phyloP scores from a whole-genome alignment of 2,113 vertebrate species.

The Ictalurus furcatus region DNA sequence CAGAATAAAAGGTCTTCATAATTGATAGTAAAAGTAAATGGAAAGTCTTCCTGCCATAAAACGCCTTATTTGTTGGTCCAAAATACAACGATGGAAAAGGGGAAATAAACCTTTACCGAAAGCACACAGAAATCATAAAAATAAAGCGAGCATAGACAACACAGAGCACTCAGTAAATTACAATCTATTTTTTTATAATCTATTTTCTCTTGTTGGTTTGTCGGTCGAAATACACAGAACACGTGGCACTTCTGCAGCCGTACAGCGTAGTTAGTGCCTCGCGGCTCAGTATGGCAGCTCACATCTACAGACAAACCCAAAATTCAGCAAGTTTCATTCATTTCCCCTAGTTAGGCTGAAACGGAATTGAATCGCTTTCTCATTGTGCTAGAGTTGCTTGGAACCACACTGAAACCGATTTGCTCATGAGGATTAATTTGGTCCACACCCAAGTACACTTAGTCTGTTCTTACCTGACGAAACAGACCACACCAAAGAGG shows the following conservation, averaged over 20 bases:
- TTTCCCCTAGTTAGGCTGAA: background rate
- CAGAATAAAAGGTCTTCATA: background rate
- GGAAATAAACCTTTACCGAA: background rate
- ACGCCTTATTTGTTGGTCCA: background rate
- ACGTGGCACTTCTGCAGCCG: background rate
- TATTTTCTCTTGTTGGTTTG: background rate
- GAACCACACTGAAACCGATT: background rate
- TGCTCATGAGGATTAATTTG: background rate
- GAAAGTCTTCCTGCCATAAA: background rate
- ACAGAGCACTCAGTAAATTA: background rate
- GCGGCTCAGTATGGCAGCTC: background rate
- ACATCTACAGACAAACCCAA: background rate
- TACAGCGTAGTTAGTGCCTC: background rate
- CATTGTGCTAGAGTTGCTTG: background rate
- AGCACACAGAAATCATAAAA: background rate
- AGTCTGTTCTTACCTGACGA: background rate
- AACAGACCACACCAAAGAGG: background rate
- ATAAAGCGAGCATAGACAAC: background rate
- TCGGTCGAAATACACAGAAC: background rate
- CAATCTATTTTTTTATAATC: background rate
- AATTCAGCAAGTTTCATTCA: background rate
- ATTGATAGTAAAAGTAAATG: background rate
- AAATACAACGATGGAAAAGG: background rate
- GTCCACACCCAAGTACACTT: background rate
- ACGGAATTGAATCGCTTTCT: background rate